These are phyloP conservation scores for Drosophila busckii DNA, from an alignment of 1,140 invertebrate genomes.

Conservation along the genomic window DNA sequence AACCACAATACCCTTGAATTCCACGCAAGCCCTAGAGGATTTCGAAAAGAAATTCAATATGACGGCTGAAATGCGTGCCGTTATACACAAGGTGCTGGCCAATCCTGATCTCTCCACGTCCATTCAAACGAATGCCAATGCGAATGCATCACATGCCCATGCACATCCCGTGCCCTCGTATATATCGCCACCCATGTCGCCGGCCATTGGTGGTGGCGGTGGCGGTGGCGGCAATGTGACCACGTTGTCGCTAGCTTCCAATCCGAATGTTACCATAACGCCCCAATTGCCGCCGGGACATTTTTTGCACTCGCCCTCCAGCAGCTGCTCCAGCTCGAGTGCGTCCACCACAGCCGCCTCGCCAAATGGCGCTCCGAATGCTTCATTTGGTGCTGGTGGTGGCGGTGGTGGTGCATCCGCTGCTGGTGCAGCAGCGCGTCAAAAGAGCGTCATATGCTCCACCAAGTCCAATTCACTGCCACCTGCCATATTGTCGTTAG, in stretches of 20 bases:
- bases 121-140: slow-evolving; percentile 66
- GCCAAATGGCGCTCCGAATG: slow-evolving; percentile 24
- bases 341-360: slow-evolving; percentile 63
- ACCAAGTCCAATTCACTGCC: slow-evolving; percentile 60
- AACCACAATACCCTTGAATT: slow-evolving; percentile 66
- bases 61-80: slow-evolving; percentile 75
- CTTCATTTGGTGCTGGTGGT: background rate
- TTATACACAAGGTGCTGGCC: slow-evolving; percentile 73
- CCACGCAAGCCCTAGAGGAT: slow-evolving; percentile 65
- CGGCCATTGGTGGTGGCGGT: slow-evolving; percentile 38
- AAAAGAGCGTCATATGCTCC: slow-evolving; percentile 74
- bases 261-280: slow-evolving; percentile 71
- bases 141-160: slow-evolving; percentile 4
- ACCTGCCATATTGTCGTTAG: slow-evolving; percentile 49
- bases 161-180: slow-evolving; percentile 49
- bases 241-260: slow-evolving; percentile 59
- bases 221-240: slow-evolving; percentile 31
- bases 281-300: slow-evolving; percentile 67
- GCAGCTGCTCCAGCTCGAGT: slow-evolving; percentile 51
- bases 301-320: slow-evolving; percentile 64
- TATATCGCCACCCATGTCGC: slow-evolving; percentile 75
- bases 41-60: slow-evolving; percentile 77
- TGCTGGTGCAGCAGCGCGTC: slow-evolving; percentile 22
- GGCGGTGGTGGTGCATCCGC: background rate
- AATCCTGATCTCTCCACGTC: slow-evolving; percentile 76